Conservation (phyloP, 1,140 invertebrate species). For the Luehdorfia chinensis region DNA sequence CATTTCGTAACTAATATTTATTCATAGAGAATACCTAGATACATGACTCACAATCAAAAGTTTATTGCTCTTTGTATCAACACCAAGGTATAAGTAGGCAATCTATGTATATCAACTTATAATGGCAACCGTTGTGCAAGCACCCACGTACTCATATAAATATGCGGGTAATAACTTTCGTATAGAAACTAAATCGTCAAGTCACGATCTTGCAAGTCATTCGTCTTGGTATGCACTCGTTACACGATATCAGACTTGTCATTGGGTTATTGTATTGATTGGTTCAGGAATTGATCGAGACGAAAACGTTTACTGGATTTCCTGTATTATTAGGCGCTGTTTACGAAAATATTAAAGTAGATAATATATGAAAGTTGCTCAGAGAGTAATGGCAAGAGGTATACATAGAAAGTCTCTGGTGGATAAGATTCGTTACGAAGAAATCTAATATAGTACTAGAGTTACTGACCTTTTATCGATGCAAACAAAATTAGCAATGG, state of each 20-base stretch:
- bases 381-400: too few species aligned
- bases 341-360: too few species aligned
- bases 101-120: constrained; percentile 20
- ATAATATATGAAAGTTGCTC: too few species aligned
- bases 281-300: constrained; percentile 6
- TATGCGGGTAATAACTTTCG: constrained; percentile 65
- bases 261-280: constrained; percentile 14
- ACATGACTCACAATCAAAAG: constrained; percentile 41
- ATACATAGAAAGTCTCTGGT: too few species aligned
- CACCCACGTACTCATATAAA: constrained; percentile 69
- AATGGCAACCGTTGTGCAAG: constrained; percentile 58
- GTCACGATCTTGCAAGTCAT: constrained; percentile 60
- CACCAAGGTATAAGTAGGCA: constrained; percentile 25
- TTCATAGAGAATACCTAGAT: too few species aligned
- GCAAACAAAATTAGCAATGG: too few species aligned
- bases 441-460: too few species aligned
- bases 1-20: too few species aligned
- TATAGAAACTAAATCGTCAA: constrained; percentile 68
- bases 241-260: constrained; percentile 15
- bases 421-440: too few species aligned
- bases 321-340: constrained; percentile 1
- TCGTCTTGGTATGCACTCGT: constrained; percentile 15
- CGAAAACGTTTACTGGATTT: constrained; percentile 9
- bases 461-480: too few species aligned
- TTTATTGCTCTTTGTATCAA: constrained; percentile 56